Base-by-base conservation (phyloP, 2,113 vertebrate species). In the Passer domesticus region DNA sequence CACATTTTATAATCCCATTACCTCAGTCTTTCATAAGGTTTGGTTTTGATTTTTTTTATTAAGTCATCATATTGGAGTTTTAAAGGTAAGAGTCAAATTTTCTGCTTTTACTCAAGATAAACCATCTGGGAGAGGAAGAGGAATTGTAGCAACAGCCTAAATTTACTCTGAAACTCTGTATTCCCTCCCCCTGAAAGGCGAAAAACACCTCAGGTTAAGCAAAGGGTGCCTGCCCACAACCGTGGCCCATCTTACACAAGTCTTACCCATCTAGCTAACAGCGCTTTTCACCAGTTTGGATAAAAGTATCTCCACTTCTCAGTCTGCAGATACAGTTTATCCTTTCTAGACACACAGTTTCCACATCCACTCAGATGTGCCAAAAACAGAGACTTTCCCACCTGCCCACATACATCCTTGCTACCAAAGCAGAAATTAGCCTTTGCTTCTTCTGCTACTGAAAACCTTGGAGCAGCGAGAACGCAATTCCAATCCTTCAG, bases 311-410 rank as follows among this genome's bases (percentile, higher is more conserved):
- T 64, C 47, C 25, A 49, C 44, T 39, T 35, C 56, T 95, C 72
- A 28, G 35, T 31, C 78, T 77, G 20, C 28, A 86, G 35, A 90
- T 35, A 62, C 11, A 82, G 46, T 87, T 94, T 76, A 90, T 76
- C 63, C 67, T 94, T 94, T 55, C 85, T 77, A 85, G 67, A 50
- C 37, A 89, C 37, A 56, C 70, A 58, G 37, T 49, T 94, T 85
- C 75, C 43, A 85, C 22, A 91, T 64, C 22, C 33, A 84, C 55
- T 88, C 41, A 63, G 21, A 79, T 37, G 11, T 63, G 55, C 84
- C 79, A 91, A 91, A 91, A 91, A n/a, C 47, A 60, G 56, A 81
- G 67, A 43, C 41, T 80, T 82, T 90, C 92, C 84, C 91, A 94
- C 93, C 82, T 85, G 78, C 93, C 84, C 84, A 95, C 87, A 6